Base-by-base conservation (phyloP, 2,113 vertebrate species). In the Barnardius zonarius region DNA sequence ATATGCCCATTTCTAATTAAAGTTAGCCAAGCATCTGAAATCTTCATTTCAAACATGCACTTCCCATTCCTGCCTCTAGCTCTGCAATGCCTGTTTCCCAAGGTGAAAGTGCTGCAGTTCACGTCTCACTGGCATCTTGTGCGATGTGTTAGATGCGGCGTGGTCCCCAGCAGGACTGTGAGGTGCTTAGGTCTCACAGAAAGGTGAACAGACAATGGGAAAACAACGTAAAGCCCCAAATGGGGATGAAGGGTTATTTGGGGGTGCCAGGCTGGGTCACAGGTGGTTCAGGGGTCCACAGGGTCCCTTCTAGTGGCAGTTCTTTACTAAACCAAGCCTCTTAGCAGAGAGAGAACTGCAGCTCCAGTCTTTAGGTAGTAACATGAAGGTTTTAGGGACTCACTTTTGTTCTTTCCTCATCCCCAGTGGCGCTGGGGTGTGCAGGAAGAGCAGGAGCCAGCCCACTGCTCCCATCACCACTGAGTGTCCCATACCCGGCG, bases 41-140 rank as follows among this genome's bases (percentile, higher is more conserved):
- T 0, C 1, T 10, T 1, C 31, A 11, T 25, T 49, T 48, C 43
- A 35, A 27, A 6, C 16, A 37, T n/a, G 57, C 33, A 11, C 3
- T 48, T 8, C 55, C 61, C 67, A 20, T 12, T 2, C 28, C 17
- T 24, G 25, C 82, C 10, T 5, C 22, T n/a, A 35, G 68, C 2
- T 51, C 62, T 30, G 28, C 16, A 18, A 23, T 1, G 13, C 51
- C 44, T 4, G 4, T n/a, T 90, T 72, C 13, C 41, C 52, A 3
- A 22, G 73, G 23, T 48, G 57, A 31, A 16, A 28, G 44, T 6
- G 55, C 22, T 7, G 57, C 57, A 17, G 25, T 5, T 11, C 0
- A 5, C 19, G 23, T 84, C 70, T 52, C 13, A 1, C 57, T 5
- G 20, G 13, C 31, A 33, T 8, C 15, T 11, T 22, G 35, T 9